Evolutionary conservation across 2,888 invertebrate genomes (phyloP), one percentile per base, ranked within the genome.

Genomic region (Lacanobia oleracea): DNA sequence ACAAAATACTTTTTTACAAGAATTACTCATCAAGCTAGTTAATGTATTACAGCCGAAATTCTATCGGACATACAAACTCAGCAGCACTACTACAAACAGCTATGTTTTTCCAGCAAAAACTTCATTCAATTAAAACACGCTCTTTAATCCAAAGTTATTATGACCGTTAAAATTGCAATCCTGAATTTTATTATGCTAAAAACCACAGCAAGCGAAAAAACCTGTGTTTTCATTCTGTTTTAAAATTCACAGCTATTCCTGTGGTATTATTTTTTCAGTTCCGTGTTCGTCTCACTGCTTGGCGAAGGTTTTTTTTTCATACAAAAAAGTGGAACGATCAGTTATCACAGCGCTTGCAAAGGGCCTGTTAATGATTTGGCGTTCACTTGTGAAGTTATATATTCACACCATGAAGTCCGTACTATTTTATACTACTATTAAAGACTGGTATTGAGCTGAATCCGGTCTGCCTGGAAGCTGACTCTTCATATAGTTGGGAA

Each of bases 191-290:
- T 40, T 40, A 43, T 59, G 9, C 14, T 54, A 37, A 1, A 37
- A 71, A 23, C 37, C 33, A 59, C n/a, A 37, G 6, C 33, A 59
- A 8, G 8, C 12, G 6, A 59, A 70, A 69, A 51, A 27, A 1
- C 18, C 27, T 12, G 2, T 21, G 9, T 53, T 33, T 50, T 27
- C 14, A 23, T 56, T 56, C 40, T n/a, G 48, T 50, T 33, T 21
- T 0, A 50, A 72, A 72, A 62, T 43, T 33, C 16, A n/a, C 33
- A 50, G 63, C 8, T 0, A 50, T 73, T 50, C 1, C 33, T 56
- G 33, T 51, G 2, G 7, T 12, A 6, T 33, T 73, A 64, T 72
- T 72, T 72, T 72, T 72, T 72, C 63, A 50, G 73, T 12, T 6
- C n/a, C 1, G 27, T 33, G 63, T 14, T 63, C 43, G 21, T 63